Evolutionary conservation across 2,888 invertebrate species (phyloP).

Genomic region (Dasysyrphus albostriatus): DNA sequence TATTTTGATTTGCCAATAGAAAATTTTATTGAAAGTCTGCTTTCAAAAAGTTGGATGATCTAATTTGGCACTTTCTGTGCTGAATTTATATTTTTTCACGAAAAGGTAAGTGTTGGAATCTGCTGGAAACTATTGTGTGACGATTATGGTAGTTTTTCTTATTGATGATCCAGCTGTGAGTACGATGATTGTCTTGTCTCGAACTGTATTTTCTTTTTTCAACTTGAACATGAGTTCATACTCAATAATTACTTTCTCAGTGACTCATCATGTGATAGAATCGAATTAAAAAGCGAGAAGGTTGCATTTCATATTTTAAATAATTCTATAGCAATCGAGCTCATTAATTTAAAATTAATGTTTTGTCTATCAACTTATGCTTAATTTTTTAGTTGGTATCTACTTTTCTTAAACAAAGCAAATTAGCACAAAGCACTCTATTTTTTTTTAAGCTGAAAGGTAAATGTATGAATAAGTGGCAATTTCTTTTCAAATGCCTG

Average conservation of each 20-base stretch:
- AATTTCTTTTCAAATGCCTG: constrained; percentile 4
- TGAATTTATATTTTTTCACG: constrained; percentile 11
- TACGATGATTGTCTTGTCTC: background rate
- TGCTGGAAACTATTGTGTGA: constrained; percentile 1
- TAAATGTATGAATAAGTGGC: constrained; percentile 16
- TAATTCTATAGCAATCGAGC: background rate
- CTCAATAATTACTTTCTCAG: constrained; percentile 34
- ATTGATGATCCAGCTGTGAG: constrained; percentile 1
- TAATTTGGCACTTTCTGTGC: constrained; percentile 28
- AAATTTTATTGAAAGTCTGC: background rate
- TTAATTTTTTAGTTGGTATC: background rate
- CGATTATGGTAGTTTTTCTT: background rate
- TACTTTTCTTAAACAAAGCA: background rate
- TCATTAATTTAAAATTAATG: background rate
- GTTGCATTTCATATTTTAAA: background rate
- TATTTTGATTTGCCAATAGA: background rate
- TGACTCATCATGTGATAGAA: constrained; percentile 25
- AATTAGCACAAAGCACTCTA: background rate
- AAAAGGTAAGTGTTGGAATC: constrained; percentile 13
- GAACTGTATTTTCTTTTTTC: constrained; percentile 9
- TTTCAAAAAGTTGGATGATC: constrained; percentile 23
- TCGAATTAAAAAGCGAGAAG: background rate
- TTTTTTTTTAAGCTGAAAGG: background rate
- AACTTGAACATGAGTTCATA: constrained; percentile 30
- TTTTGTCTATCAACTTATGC: background rate